Evolutionary conservation across 2,888 invertebrate species (phyloP).

Genomic region (Conus canariensis): DNA sequence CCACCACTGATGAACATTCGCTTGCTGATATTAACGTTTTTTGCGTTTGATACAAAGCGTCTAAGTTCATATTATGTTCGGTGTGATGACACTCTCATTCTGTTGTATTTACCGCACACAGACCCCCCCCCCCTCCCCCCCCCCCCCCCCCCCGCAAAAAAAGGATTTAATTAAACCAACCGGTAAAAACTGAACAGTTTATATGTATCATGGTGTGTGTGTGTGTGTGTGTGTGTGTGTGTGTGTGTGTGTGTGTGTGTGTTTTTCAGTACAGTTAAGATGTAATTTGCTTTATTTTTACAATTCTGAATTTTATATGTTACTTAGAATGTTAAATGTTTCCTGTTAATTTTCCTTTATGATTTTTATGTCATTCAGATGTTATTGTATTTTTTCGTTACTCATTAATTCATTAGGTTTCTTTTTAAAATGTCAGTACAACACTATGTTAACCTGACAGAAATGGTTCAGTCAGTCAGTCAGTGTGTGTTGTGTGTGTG

Average conservation of each 20-base stretch:
- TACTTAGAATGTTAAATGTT: background rate
- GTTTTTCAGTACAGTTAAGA: too few species aligned
- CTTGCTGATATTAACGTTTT: too few species aligned
- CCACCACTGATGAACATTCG: too few species aligned
- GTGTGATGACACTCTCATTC: background rate
- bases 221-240: conserved; percentile 13
- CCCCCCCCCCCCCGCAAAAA: too few species aligned
- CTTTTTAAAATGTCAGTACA: background rate
- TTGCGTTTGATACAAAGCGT: too few species aligned
- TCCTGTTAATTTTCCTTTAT: too few species aligned
- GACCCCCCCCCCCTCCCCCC: too few species aligned
- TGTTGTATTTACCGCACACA: background rate
- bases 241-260: conserved; percentile 22
- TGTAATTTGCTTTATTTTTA: background rate
- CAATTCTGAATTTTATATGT: background rate
- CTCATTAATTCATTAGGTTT: background rate
- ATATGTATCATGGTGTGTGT: background rate
- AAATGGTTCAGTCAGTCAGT: background rate
- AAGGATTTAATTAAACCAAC: too few species aligned
- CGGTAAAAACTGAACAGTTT: too few species aligned
- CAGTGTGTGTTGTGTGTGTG: background rate
- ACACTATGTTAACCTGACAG: background rate
- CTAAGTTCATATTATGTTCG: background rate
- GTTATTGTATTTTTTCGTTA: background rate
- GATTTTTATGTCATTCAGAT: background rate